A percentile compares a stretch with the other conserved stretches of the same genome.
These are phyloP conservation scores for Nemapogon koenigi DNA, from an alignment of 2,888 invertebrate genomes.

Conservation along the genomic window DNA sequence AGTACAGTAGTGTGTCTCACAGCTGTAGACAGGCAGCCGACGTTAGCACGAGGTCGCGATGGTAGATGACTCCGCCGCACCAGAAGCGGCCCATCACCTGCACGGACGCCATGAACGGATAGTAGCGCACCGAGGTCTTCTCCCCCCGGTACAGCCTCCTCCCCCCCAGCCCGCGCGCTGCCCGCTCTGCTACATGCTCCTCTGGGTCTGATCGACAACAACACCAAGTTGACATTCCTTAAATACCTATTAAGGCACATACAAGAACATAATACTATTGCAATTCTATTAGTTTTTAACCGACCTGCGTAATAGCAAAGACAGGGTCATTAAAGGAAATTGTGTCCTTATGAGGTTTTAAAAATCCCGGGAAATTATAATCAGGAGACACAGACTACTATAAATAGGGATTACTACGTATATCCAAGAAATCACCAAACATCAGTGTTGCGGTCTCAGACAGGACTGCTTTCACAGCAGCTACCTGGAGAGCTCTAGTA, in stretches of 20 bases:
- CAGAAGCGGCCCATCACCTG: slow-evolving; percentile 50
- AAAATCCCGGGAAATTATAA: no score
- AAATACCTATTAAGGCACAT: background rate
- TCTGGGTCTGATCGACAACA: slow-evolving; percentile 36
- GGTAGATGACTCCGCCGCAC: slow-evolving; percentile 46
- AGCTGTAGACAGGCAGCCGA: slow-evolving; percentile 49
- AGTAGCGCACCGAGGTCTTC: slow-evolving; percentile 36
- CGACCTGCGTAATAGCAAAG: no score
- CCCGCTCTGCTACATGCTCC: no score
- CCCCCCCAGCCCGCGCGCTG: slow-evolving; percentile 24
- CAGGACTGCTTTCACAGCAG: no score
- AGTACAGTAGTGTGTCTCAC: slow-evolving; percentile 25
- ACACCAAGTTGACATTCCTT: background rate
- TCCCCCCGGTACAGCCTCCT: slow-evolving; percentile 42
- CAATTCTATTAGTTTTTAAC: background rate
- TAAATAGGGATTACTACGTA: no score
- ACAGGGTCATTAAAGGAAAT: no score
- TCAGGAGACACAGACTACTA: no score
- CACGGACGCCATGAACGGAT: slow-evolving; percentile 48
- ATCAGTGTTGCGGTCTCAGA: no score
- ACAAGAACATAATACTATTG: background rate
- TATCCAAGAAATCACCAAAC: no score
- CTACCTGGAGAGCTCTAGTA: no score
- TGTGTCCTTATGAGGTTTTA: no score
- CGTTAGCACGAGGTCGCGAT: slow-evolving; percentile 39